These are phyloP conservation scores for Cephus nigrinus DNA, from an alignment of 2,888 invertebrate species.

Conservation along the genomic window DNA sequence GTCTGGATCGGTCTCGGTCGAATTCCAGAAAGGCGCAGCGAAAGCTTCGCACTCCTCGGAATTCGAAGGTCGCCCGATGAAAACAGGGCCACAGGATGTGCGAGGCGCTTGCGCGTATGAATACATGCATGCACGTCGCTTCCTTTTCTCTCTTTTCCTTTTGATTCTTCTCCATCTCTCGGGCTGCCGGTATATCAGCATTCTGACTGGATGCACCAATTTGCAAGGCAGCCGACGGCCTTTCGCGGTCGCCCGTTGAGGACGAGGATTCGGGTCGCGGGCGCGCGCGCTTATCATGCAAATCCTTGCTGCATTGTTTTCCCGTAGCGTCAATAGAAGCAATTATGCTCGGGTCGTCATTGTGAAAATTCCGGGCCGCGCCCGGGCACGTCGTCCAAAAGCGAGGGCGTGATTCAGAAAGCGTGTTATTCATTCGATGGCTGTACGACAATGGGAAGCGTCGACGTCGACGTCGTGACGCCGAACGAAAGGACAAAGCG, in stretches of 20 bases:
- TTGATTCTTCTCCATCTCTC: neutral
- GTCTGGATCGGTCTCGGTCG: neutral
- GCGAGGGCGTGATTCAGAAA: conserved; percentile 32
- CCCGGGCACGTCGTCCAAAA: conserved; percentile 11
- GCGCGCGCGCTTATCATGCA: conserved; percentile 46
- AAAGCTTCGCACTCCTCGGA: neutral
- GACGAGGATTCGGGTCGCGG: conserved; percentile 18
- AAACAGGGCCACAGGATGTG: neutral
- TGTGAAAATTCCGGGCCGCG: conserved; percentile 22
- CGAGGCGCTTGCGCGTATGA: neutral
- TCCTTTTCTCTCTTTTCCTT: neutral
- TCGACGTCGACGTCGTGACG: neutral
- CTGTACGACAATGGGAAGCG: conserved; percentile 23
- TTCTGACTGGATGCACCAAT: conserved; percentile 38
- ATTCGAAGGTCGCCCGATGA: neutral
- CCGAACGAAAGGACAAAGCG: neutral
- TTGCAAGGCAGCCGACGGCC: conserved; percentile 38
- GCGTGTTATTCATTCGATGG: conserved; percentile 34
- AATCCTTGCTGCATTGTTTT: conserved; percentile 49
- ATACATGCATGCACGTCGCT: neutral
- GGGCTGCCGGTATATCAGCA: neutral
- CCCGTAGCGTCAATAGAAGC: conserved; percentile 8
- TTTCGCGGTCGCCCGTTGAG: conserved; percentile 35
- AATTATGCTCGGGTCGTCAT: conserved; percentile 21
- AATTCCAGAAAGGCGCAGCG: neutral